These are phyloP conservation scores for Lagorchestes hirsutus DNA, from an alignment of 2,797 vertebrate species.

Conservation along the genomic window DNA sequence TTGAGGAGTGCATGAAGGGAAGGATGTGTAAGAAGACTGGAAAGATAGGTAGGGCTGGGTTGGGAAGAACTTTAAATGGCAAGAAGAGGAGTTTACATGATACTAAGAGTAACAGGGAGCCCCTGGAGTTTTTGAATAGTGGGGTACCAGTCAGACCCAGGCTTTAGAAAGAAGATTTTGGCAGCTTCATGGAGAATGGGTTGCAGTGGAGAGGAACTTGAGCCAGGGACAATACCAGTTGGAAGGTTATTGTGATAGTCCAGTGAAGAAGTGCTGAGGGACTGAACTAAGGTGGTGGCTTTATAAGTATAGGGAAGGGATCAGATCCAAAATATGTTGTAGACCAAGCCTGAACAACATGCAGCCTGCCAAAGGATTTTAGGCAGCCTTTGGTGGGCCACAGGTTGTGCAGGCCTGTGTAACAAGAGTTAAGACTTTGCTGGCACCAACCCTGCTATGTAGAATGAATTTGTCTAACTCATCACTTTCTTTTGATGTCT, in stretches of 20 bases:
- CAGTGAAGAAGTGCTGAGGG: background rate
- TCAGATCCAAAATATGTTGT: background rate
- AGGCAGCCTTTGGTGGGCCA: too few relatives aligned
- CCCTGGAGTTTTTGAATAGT: background rate
- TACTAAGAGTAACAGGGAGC: background rate
- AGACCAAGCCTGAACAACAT: too few relatives aligned
- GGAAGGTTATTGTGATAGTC: background rate
- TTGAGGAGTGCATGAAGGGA: background rate
- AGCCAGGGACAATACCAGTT: background rate
- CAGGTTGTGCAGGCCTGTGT: too few relatives aligned
- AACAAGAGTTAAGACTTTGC: background rate
- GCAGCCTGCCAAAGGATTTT: too few relatives aligned
- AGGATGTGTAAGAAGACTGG: background rate
- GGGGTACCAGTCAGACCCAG: background rate
- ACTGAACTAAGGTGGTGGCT: background rate
- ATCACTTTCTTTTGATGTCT: too few relatives aligned
- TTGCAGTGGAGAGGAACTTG: background rate
- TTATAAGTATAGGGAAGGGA: background rate
- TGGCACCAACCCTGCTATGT: background rate
- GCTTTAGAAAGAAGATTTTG: background rate
- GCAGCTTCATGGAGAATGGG: background rate
- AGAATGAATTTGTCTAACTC: background rate
- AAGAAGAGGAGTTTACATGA: background rate
- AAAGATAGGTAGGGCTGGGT: background rate
- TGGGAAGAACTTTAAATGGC: background rate